Base-by-base conservation (phyloP, 2,888 invertebrate species). In the Calliphora vomitoria region DNA sequence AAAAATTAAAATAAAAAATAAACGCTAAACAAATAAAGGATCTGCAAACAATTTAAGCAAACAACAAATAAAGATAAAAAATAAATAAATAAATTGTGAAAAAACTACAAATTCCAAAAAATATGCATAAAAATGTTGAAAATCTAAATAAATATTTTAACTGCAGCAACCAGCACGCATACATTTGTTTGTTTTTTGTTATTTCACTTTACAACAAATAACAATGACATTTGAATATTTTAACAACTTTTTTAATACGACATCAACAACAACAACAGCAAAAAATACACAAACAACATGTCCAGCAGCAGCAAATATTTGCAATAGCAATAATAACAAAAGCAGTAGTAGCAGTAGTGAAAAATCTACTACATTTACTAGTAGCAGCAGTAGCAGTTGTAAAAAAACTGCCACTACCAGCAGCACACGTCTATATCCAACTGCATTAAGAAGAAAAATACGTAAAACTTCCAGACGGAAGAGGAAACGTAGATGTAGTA, bases 401-500 rank as follows among this genome's bases (percentile, higher is more conserved):
- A 66, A 41, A 66, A 64, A 44, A 76, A 64, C 18, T 38, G 62
- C 25, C 11, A 25, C 35, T 15, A 47, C 55, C 18, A 78, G 44
- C 2, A 75, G 8, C 50, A 75, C 58, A 66, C 64, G 47, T 47
- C 18, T 72, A 13, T 69, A 15, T 72, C 66, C 78, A 66, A 79
- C 58, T 13, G 18, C 80, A 62, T 71, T 84, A 50, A 80, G 50
- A 47, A 72, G 78, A 71, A 80, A 87, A 81, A 41, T 80, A 76
- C 74, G 87, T 6, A 87, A 87, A 84, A 87, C 84, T 31, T 84
- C 84, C n/a, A 84, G 87, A 44, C 85, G 85, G 53, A 87, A 87
- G 85, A 79, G 79, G 69, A 85, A 82, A 60, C 83, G 75, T 66
- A 72, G 71, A 83, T 31, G 41, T 47, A 66, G 41, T 47, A 66